These are phyloP conservation scores for Hyperopisus bebe DNA, from an alignment of 2,113 vertebrate genomes.

Conservation along the genomic window DNA sequence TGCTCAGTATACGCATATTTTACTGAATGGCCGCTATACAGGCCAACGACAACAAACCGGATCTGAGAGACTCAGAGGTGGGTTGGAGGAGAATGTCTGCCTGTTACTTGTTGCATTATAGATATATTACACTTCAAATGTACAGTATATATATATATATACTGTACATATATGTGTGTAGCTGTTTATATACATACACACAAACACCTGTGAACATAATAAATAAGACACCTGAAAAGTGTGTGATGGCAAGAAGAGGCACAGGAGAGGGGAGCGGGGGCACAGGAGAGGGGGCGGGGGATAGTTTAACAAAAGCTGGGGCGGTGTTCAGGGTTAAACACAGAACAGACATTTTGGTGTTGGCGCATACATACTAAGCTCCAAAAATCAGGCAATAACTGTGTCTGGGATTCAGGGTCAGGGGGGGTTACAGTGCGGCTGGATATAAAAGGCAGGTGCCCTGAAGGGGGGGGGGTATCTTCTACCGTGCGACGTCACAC, in stretches of 20 bases:
- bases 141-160: too few relatives aligned
- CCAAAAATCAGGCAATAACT: background rate
- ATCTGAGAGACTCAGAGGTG: background rate
- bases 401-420: too few relatives aligned
- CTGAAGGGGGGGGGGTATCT: background rate
- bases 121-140: background rate
- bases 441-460: background rate
- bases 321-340: background rate
- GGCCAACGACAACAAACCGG: background rate
- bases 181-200: background rate
- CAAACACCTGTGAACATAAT: background rate
- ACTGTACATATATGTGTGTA: background rate
- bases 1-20: background rate
- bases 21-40: background rate
- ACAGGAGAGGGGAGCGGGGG: background rate
- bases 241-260: background rate
- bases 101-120: background rate
- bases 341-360: background rate
- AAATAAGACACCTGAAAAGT: background rate
- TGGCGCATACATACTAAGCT: background rate
- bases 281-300: too few relatives aligned
- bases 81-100: background rate
- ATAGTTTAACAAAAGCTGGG: background rate
- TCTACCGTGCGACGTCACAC: background rate
- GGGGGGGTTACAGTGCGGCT: too few relatives aligned